Conservation (phyloP, 2,888 invertebrate species). For the Nomada ruficornis region DNA sequence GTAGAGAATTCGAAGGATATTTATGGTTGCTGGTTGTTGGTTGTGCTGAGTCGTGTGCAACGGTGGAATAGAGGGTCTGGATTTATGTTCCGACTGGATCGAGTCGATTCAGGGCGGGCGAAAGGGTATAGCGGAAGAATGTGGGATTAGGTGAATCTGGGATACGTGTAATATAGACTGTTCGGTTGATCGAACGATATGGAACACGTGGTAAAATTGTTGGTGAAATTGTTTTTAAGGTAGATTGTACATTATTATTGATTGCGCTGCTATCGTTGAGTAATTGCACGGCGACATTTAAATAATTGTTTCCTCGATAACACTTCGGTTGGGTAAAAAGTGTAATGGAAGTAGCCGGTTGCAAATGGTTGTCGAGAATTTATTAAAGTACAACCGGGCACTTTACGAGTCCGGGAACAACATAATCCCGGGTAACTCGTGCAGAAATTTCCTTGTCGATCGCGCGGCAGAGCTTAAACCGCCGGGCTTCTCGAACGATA, state of each 20-base stretch:
- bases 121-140: too few relatives aligned
- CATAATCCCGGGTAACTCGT: conserved; percentile 59
- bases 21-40: conserved; percentile 23
- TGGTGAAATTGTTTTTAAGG: too few relatives aligned
- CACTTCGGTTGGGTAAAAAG: not conserved
- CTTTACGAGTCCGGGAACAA: conserved; percentile 59
- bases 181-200: too few relatives aligned
- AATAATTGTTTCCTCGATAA: too few relatives aligned
- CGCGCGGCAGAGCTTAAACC: conserved; percentile 52
- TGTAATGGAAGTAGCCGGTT: conserved; percentile 10
- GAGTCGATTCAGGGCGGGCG: too few relatives aligned
- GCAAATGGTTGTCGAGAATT: conserved; percentile 46
- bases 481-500: conserved; percentile 49
- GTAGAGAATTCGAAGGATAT: conserved; percentile 21
- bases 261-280: too few relatives aligned
- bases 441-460: conserved; percentile 63
- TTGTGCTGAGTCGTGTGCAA: not conserved
- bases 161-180: too few relatives aligned
- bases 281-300: too few relatives aligned
- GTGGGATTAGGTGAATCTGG: too few relatives aligned
- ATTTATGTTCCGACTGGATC: too few relatives aligned
- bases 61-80: not conserved
- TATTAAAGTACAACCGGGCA: conserved; percentile 56
- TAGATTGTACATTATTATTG: too few relatives aligned
- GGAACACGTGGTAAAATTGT: too few relatives aligned